Evolutionary conservation across 2,888 invertebrate species (phyloP), one percentile per base, ranked within the genome.

Genomic region (Axea sp.): DNA sequence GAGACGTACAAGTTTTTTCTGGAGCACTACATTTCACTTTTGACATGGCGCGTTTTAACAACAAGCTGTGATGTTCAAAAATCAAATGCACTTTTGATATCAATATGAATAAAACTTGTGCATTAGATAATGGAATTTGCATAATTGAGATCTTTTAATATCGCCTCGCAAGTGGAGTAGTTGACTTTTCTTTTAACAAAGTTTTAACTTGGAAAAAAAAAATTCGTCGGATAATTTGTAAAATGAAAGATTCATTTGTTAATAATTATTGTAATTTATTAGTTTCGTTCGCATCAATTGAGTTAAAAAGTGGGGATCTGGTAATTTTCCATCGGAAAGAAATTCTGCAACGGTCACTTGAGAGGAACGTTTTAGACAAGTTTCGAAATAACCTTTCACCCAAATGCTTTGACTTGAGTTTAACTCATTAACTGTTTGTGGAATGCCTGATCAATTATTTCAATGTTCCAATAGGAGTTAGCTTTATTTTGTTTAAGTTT

Each of bases 241-340:
- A 31, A 49, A 9, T 17, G 39, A 35, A 3, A 55, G 65, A 49
- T 67, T 67, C 57, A 67, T 67, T 57, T 47, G 47, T 39, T 47
- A 28, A 47, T 17, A 17, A 49, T 67, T 67, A 55, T n/a, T n/a
- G n/a, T 49, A 57, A 55, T 37, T 57, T 43, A 49, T 67, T 67
- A 67, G 47, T 47, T 67, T 57, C 57, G 57, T 67, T 55, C 41
- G 39, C 45, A 31, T 31, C 30, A 67, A 57, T 39, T 11, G 57
- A 67, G 49, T 39, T 49, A 26, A 47, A 67, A 67, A 67, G 57
- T 49, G 30, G 39, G n/a, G n/a, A n/a, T 17, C 28, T 37, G 24
- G 43, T 31, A 19, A 41, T 49, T 49, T 49, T 8, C 39, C 12
- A 57, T 31, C 57, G 39, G 39, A 67, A 37, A 55, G 65, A 57